Evolutionary conservation across 2,113 vertebrate genomes (phyloP).

Genomic region (Propithecus coquereli): DNA sequence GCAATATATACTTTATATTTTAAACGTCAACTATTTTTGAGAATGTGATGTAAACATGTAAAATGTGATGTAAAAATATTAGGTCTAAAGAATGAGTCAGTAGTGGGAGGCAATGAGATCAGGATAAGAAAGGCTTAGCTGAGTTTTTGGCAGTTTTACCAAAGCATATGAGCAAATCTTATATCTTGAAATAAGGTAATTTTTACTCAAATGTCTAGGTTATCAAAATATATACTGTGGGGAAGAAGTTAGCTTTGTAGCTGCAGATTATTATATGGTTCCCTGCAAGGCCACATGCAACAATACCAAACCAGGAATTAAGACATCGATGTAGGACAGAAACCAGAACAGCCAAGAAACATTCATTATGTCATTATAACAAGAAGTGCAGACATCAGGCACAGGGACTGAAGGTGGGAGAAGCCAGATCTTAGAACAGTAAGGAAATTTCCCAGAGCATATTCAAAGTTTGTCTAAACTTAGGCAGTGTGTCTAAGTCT

Average conservation of each 20-base stretch:
- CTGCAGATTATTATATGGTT: neutral
- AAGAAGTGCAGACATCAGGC: neutral
- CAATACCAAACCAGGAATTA: neutral
- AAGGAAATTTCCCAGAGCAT: neutral
- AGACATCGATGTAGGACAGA: neutral
- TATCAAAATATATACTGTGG: neutral
- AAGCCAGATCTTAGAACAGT: neutral
- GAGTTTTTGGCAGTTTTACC: neutral
- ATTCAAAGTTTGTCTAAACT: neutral
- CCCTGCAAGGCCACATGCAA: neutral
- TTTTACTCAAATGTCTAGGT: neutral
- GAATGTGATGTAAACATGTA: neutral
- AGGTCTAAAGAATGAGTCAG: neutral
- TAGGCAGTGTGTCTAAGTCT: neutral
- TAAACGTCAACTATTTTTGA: neutral
- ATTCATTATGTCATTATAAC: neutral
- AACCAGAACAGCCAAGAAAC: neutral
- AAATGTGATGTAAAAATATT: neutral
- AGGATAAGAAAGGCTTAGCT: neutral
- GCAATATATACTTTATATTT: neutral
- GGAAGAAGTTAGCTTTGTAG: neutral
- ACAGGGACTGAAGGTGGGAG: neutral
- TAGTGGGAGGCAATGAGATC: neutral
- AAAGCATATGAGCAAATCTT: neutral
- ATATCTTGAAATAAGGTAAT: neutral